phyloP scores from a whole-genome alignment of 2,113 vertebrate genomes.

The Dipodomys merriami region DNA sequence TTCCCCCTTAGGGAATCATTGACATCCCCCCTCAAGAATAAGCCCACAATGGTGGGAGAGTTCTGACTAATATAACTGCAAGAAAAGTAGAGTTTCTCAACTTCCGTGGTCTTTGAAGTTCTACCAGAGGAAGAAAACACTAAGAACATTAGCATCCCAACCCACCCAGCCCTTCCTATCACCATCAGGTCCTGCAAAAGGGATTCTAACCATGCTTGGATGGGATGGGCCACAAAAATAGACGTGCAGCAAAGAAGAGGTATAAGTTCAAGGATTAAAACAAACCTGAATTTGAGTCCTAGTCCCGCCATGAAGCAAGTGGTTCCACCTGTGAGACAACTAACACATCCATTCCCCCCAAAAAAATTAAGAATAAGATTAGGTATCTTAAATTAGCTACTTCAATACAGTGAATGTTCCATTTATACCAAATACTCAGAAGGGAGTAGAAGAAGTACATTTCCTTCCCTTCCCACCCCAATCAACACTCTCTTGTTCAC shows the following conservation, averaged over 20 bases:
- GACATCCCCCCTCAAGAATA: neutral
- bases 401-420: neutral
- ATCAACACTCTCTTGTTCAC: neutral
- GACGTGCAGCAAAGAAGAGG: neutral
- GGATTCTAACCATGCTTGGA: neutral
- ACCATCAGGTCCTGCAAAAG: neutral
- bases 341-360: neutral
- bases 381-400: neutral
- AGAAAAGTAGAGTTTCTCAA: no score
- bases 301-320: neutral
- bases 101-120: neutral
- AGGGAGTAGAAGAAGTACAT: neutral
- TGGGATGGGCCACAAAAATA: neutral
- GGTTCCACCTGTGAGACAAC: neutral
- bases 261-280: neutral
- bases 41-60: neutral
- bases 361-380: neutral
- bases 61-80: fast-evolving
- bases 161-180: neutral
- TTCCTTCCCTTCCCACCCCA: neutral
- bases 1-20: neutral
- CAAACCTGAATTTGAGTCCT: neutral
- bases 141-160: fast-evolving
- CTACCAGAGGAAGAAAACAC: neutral
- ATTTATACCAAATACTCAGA: neutral